These are phyloP conservation scores for Zeus faber DNA, from an alignment of 2,113 vertebrate genomes.

Conservation along the genomic window DNA sequence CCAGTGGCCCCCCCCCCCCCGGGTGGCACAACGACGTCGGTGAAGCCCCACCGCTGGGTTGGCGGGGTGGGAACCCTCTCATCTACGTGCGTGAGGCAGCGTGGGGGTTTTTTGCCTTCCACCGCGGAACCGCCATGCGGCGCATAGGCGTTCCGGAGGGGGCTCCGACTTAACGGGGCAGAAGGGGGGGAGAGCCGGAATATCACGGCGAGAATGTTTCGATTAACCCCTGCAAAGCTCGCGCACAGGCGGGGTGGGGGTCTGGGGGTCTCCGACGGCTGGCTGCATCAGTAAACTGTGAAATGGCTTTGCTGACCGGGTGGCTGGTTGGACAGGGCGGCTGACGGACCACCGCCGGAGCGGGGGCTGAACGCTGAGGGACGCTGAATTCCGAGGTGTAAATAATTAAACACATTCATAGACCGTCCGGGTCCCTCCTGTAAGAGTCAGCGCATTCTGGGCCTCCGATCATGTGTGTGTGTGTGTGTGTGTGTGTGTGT, in stretches of 20 bases:
- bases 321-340: conserved; percentile 48
- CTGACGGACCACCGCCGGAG: conserved; percentile 29
- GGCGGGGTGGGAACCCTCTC: no score
- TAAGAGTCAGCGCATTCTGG: no score
- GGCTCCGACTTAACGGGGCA: conserved; percentile 78
- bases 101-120: conserved; percentile 62
- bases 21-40: no score
- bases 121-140: conserved; percentile 16
- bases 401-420: conserved; percentile 72
- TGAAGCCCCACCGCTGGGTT: no score
- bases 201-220: conserved; percentile 80
- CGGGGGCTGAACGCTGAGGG: background rate
- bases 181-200: conserved; percentile 62
- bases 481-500: background rate
- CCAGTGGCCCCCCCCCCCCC: conserved; percentile 40
- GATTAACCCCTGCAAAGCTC: conserved; percentile 82
- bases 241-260: conserved; percentile 61
- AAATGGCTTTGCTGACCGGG: conserved; percentile 80
- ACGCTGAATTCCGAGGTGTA: conserved; percentile 61
- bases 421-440: conserved; percentile 42
- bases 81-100: no score
- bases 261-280: no score
- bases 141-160: conserved; percentile 74
- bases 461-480: conserved; percentile 29
- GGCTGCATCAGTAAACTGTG: conserved; percentile 84